A percentile compares a stretch with the other conserved stretches of the same genome.
phyloP scores from a whole-genome alignment of 2,113 vertebrate genomes.

The Struthio camelus region DNA sequence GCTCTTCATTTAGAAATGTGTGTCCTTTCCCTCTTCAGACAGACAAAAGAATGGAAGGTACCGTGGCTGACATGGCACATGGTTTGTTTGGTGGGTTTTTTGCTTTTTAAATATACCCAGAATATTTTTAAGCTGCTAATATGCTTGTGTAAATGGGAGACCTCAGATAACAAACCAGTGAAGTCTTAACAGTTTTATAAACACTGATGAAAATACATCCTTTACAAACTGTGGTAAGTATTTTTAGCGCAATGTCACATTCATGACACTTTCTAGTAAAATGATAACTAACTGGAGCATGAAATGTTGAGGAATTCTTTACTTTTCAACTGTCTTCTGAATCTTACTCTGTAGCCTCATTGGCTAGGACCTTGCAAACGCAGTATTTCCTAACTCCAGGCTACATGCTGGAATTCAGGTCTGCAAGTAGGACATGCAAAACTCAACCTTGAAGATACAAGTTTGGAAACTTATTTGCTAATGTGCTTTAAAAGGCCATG shows the following conservation, averaged over 20 bases:
- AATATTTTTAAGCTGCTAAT: neutral
- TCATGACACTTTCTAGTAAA: neutral
- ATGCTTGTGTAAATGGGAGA: neutral
- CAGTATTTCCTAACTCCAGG: neutral
- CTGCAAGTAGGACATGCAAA: neutral
- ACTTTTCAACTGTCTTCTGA: neutral
- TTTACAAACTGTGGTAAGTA: neutral
- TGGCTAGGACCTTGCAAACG: neutral
- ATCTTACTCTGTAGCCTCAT: neutral
- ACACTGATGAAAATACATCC: neutral
- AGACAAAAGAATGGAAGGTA: neutral
- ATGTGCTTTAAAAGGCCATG: neutral
- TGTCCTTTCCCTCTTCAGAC: neutral
- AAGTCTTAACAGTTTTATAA: neutral
- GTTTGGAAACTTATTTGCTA: neutral
- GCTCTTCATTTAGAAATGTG: neutral
- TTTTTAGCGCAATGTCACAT: neutral
- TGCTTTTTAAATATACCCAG: neutral
- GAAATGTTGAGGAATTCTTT: neutral
- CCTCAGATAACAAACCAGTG: neutral
- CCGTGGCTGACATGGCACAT: neutral
- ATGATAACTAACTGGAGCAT: neutral
- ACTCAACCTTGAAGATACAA: neutral
- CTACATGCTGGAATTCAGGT: neutral
- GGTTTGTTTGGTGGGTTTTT: neutral